Evolutionary conservation across 2,113 vertebrate species (phyloP).

Genomic region (Boulengeromyrus knoepffleri): DNA sequence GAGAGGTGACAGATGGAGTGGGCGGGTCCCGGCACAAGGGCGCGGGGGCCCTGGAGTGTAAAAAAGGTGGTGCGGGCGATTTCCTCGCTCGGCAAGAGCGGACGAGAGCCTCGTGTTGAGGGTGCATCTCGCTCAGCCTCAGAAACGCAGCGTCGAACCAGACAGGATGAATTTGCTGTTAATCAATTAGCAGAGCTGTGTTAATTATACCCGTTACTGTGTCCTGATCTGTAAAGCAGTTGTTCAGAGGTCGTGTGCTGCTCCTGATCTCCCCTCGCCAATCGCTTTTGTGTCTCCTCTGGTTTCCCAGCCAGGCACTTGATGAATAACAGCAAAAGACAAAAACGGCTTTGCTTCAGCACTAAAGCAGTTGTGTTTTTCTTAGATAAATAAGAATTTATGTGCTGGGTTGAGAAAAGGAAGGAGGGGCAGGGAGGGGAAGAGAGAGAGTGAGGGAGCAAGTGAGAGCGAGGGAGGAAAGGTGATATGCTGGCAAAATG

Average conservation of each 20-base stretch:
- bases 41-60: not conserved
- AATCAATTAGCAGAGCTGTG: not conserved
- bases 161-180: slow-evolving; percentile 27
- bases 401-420: slow-evolving; percentile 17
- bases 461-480: not conserved
- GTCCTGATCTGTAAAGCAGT: slow-evolving; percentile 61
- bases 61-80: slow-evolving; percentile 3
- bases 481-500: not conserved
- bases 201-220: slow-evolving; percentile 55
- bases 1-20: slow-evolving; percentile 19
- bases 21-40: not conserved
- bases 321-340: slow-evolving; percentile 56
- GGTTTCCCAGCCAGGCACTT: slow-evolving; percentile 58
- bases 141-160: not conserved
- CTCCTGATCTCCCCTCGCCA: slow-evolving; percentile 40
- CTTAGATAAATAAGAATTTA: slow-evolving; percentile 57
- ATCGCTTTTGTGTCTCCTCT: slow-evolving; percentile 60
- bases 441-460: not conserved
- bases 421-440: not conserved
- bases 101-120: not conserved
- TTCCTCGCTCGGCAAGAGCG: not conserved
- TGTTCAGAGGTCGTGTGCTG: slow-evolving; percentile 52
- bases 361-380: slow-evolving; percentile 39
- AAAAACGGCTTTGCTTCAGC: slow-evolving; percentile 47
- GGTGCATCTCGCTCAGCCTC: not conserved